Conservation (phyloP, 2,888 invertebrate genomes). For the Thelaira solivaga region DNA sequence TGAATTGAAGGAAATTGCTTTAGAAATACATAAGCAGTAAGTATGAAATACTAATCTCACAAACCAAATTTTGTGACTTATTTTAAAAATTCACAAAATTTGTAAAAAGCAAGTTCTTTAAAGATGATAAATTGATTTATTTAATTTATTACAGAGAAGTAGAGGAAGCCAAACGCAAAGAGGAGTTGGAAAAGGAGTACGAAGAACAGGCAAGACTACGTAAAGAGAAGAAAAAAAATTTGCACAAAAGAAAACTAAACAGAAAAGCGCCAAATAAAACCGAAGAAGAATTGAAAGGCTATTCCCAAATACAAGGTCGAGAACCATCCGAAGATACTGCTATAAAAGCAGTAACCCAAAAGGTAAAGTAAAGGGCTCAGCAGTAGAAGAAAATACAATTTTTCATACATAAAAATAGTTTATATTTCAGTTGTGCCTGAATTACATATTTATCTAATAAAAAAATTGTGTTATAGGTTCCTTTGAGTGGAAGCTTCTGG, state of each 20-base stretch:
- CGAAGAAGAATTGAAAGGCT: slow-evolving; percentile 77
- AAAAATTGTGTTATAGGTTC: slow-evolving; percentile 58
- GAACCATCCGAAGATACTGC: slow-evolving; percentile 74
- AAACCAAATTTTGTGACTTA: too few species aligned
- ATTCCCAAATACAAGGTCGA: slow-evolving; percentile 78
- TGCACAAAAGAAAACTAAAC: slow-evolving; percentile 79
- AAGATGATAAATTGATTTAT: neutral
- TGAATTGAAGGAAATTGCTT: slow-evolving; percentile 80
- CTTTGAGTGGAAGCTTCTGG: slow-evolving; percentile 87
- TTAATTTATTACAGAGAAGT: slow-evolving; percentile 68
- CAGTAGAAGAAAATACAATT: too few species aligned
- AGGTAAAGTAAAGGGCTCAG: too few species aligned
- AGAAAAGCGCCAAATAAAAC: slow-evolving; percentile 82
- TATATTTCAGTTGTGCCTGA: too few species aligned
- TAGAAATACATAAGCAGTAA: slow-evolving; percentile 81
- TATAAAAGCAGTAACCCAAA: slow-evolving; percentile 71
- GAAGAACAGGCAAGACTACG: slow-evolving; percentile 77
- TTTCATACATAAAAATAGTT: neutral
- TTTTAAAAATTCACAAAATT: too few species aligned
- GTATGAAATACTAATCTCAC: slow-evolving; percentile 65
- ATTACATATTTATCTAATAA: neutral
- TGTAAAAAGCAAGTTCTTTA: too few species aligned
- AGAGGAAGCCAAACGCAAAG: slow-evolving; percentile 76
- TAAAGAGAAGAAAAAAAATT: slow-evolving; percentile 76
- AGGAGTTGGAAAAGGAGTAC: slow-evolving; percentile 77